Evolutionary conservation across 2,888 invertebrate genomes (phyloP), one percentile per base, ranked within the genome.

Genomic region (Dicranocentrus wangi): DNA sequence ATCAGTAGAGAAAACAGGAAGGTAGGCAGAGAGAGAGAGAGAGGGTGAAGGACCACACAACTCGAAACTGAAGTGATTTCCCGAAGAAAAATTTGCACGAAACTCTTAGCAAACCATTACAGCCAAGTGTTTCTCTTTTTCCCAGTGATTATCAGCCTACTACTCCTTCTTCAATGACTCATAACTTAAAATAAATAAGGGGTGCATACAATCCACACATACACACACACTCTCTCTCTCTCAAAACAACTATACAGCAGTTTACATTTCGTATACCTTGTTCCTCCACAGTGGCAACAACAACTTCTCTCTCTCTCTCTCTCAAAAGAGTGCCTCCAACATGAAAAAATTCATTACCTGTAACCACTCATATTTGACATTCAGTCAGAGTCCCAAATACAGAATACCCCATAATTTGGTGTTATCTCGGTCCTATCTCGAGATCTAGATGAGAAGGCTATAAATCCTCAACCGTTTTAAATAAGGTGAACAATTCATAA

Each of bases 321-420:
- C 8, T n/a, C 43, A 43, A n/a, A 32, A 60, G 15, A 39, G 42
- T 63, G 63, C 42, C 27, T 23, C 17, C 19, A 70, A 25, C 73
- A 73, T 73, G 76, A 68, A 76, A 76, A 76, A 76, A 76, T 76
- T 76, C 68, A 76, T 76, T 75, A 66, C 65, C 75, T 75, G n/a
- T 42, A 66, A 66, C 75, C 58, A 66, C 76, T 78, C 69, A 78
- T 70, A 78, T 63, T 78, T 78, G 77, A 78, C 77, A 78, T 78
- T 78, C 70, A 61, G 77, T 63, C 39, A n/a, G n/a, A 78, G 53
- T 61, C 27, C 77, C 32, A 69, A 69, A 17, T 68, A 58, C 69
- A 77, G 69, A 70, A 78, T 70, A 78, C 77, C 77, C 77, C 70
- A 78, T 78, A 78, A 78, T 78, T 78, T 78, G 77, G 53, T 43